A percentile compares a stretch with the other conserved stretches of the same genome.
Conservation (phyloP, 2,113 vertebrate genomes). For the Coryphaenoides rupestris region DNA sequence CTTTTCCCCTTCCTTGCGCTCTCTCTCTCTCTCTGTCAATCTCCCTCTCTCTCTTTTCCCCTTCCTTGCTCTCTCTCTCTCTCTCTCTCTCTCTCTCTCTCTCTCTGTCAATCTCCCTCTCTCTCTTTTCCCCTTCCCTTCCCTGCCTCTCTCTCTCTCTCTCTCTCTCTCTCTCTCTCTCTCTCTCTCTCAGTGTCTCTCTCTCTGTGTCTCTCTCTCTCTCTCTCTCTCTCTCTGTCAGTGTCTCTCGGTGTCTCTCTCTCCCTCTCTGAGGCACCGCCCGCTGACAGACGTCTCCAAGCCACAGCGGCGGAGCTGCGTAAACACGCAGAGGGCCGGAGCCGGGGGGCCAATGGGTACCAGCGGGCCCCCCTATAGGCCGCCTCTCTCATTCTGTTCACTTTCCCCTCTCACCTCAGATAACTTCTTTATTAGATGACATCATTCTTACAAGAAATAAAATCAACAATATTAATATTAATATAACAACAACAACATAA, state of each 20-base stretch:
- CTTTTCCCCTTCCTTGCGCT: constrained; percentile 39
- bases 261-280: constrained; percentile 49
- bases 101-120: constrained; percentile 79
- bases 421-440: constrained; percentile 28
- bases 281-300: constrained; percentile 60
- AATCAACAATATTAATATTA: too few relatives aligned
- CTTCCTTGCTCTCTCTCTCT: too few relatives aligned
- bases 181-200: constrained; percentile 1
- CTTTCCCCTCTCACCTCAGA: neutral
- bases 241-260: too few relatives aligned
- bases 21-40: constrained; percentile 41
- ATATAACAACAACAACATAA: too few relatives aligned
- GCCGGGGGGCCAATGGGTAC: constrained; percentile 36
- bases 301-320: constrained; percentile 13
- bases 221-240: neutral
- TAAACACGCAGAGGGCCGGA: constrained; percentile 8
- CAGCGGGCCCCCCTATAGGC: constrained; percentile 28
- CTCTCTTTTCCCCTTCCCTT: constrained; percentile 65
- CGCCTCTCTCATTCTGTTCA: constrained; percentile 33
- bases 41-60: constrained; percentile 34
- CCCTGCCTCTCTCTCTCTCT: too few relatives aligned
- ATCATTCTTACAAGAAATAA: constrained; percentile 28
- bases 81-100: constrained; percentile 47
- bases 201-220: constrained; percentile 6
- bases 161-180: neutral